Conservation (phyloP, 2,113 vertebrate species). For the Protomyctophum bolini region DNA sequence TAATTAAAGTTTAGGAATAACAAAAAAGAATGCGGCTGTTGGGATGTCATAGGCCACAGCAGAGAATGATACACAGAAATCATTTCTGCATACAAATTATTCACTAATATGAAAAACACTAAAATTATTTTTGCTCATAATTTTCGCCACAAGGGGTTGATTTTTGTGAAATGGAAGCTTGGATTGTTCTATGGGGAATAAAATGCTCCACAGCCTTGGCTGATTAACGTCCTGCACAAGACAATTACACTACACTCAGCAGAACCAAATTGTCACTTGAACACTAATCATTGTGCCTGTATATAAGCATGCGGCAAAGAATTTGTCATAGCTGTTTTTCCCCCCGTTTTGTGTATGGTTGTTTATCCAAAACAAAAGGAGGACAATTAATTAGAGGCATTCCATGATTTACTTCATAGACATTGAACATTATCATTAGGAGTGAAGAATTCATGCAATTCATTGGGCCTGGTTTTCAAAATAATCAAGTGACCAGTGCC, state of each 20-base stretch:
- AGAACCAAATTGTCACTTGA: background rate
- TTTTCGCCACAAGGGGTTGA: too few relatives aligned
- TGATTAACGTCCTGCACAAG: background rate
- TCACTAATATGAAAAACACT: background rate
- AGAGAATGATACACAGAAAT: background rate
- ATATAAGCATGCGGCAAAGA: background rate
- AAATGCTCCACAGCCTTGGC: background rate
- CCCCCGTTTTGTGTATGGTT: background rate
- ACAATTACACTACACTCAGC: background rate
- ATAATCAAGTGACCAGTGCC: too few relatives aligned
- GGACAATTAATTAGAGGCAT: background rate
- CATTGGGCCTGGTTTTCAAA: too few relatives aligned
- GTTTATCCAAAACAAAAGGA: background rate
- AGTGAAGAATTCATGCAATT: background rate
- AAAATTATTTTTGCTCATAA: too few relatives aligned
- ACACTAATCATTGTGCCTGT: conserved; percentile 1
- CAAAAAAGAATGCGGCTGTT: background rate
- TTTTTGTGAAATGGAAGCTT: too few relatives aligned
- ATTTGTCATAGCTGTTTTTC: background rate
- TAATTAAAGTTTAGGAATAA: background rate
- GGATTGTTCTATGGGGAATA: too few relatives aligned
- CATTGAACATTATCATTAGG: background rate
- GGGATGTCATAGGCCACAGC: background rate
- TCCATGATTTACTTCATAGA: background rate
- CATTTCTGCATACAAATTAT: background rate